Evolutionary conservation across 2,113 vertebrate genomes (phyloP).

Genomic region (Vidua macroura): DNA sequence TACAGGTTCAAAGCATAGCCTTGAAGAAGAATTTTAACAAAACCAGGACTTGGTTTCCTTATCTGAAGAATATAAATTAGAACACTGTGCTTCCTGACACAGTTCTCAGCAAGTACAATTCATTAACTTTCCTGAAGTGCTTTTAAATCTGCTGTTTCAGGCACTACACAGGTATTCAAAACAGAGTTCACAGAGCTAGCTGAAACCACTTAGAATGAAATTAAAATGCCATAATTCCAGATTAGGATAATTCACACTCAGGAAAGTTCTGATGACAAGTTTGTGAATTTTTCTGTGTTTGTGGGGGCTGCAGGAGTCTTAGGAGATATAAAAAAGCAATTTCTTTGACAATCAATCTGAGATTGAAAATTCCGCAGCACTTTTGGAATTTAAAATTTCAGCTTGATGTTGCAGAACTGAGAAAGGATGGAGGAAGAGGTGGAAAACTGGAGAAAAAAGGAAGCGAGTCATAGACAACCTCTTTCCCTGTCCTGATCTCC

Average conservation of each 20-base stretch:
- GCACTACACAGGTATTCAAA: slow-evolving; percentile 33
- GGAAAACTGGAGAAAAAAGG: background rate
- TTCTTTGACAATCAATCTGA: background rate
- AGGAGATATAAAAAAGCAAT: background rate
- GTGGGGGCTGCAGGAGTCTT: background rate
- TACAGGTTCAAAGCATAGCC: background rate
- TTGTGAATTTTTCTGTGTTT: background rate
- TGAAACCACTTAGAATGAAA: slow-evolving; percentile 41
- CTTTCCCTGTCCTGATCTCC: background rate
- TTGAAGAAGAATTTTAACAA: slow-evolving; percentile 1
- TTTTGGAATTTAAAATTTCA: slow-evolving; percentile 5
- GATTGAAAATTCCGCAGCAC: background rate
- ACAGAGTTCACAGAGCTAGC: slow-evolving; percentile 10
- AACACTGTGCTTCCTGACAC: background rate
- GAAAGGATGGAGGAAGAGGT: background rate
- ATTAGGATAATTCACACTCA: slow-evolving; percentile 10
- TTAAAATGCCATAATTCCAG: slow-evolving; percentile 34
- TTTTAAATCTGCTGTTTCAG: slow-evolving; percentile 44
- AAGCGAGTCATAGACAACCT: rapidly evolving
- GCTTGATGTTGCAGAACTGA: background rate
- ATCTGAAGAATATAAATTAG: slow-evolving; percentile 16
- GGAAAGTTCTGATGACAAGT: slow-evolving; percentile 9
- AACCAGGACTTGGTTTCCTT: background rate
- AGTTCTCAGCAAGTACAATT: slow-evolving; percentile 18
- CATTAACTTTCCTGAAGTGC: slow-evolving; percentile 46